Evolutionary conservation across 64 coral and sea anemone genomes (phyloP).

Genomic region (Montipora foliosa): DNA sequence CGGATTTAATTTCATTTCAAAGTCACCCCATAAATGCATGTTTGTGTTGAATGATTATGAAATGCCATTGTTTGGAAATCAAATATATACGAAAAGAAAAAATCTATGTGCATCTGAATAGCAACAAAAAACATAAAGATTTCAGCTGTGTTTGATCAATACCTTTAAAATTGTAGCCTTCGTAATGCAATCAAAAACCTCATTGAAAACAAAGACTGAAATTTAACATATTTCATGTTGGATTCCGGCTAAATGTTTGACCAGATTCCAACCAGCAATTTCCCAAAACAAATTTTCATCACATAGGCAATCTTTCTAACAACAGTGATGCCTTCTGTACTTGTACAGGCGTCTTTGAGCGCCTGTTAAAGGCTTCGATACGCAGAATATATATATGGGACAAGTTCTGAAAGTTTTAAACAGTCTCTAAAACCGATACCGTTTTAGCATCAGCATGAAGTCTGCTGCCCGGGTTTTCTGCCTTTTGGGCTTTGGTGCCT

Average conservation of each 20-base stretch:
- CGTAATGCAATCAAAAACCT: no score
- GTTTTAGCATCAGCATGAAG: constrained; percentile 9
- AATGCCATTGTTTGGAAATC: no score
- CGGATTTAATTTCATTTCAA: no score
- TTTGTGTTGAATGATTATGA: no score
- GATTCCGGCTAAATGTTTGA: not conserved
- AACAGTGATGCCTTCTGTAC: not conserved
- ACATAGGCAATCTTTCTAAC: not conserved
- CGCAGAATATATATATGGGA: not conserved
- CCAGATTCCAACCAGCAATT: not conserved
- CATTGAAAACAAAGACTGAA: no score
- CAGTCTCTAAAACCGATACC: not conserved
- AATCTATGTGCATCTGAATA: no score
- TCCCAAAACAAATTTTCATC: not conserved
- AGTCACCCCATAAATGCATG: no score
- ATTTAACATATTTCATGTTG: no score
- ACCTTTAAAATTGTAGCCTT: no score
- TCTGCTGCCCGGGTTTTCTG: not conserved
- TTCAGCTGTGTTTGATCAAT: no score
- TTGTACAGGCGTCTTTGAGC: not conserved
- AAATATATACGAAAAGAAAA: no score
- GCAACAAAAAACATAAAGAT: no score
- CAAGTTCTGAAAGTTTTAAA: not conserved
- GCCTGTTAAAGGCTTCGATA: not conserved
- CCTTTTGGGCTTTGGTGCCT: constrained; percentile 7